Conservation (phyloP, 2,113 vertebrate genomes). For the Mobula hypostoma region DNA sequence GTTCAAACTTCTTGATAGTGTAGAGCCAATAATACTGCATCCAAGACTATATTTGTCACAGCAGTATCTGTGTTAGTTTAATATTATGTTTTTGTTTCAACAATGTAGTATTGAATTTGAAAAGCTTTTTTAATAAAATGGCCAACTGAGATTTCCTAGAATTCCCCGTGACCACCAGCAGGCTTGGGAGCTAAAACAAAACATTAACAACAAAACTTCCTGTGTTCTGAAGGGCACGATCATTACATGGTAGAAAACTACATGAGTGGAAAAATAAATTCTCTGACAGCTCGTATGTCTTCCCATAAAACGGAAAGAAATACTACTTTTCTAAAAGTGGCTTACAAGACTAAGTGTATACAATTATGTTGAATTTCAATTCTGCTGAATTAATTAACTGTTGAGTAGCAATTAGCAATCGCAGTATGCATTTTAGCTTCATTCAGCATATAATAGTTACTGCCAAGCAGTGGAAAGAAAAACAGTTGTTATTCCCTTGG, state of each 20-base stretch:
- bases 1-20: background rate
- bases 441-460: background rate
- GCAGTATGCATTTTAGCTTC: background rate
- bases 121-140: background rate
- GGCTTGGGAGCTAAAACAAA: background rate
- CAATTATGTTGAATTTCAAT: background rate
- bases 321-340: background rate
- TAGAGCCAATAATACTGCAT: background rate
- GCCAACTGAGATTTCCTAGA: background rate
- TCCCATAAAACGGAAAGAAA: background rate
- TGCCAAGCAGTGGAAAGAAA: background rate
- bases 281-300: background rate
- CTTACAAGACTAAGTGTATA: background rate
- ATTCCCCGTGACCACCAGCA: background rate
- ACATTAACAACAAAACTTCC: background rate
- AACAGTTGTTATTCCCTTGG: constrained; percentile 5
- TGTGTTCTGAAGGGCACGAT: background rate
- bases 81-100: background rate
- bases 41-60: background rate
- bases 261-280: background rate
- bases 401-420: background rate
- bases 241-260: background rate
- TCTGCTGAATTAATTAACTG: too few relatives aligned
- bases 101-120: background rate
- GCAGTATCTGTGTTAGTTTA: background rate